Conservation (phyloP, 2,888 invertebrate genomes). For the Athalia rosae region DNA sequence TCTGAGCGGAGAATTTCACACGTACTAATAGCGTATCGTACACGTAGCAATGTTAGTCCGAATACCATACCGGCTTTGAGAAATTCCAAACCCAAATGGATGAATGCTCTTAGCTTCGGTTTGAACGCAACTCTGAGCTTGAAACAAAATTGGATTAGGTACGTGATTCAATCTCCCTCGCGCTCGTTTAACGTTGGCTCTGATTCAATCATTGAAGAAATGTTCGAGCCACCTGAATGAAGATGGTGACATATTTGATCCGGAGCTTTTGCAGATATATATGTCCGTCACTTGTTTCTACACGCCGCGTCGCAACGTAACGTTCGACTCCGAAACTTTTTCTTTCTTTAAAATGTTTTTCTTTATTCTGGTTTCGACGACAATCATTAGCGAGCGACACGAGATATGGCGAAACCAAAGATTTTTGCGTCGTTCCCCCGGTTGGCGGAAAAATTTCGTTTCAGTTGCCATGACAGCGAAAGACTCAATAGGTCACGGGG, state of each 20-base stretch:
- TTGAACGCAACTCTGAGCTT: slow-evolving; percentile 11
- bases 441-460: too few species aligned
- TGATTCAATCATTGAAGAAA: slow-evolving; percentile 34
- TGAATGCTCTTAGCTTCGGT: slow-evolving; percentile 18
- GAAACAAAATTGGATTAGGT: slow-evolving; percentile 12
- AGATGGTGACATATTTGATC: slow-evolving; percentile 4
- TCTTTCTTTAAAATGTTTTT: too few species aligned
- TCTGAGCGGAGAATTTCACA: too few species aligned
- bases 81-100: background rate
- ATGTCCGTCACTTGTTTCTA: too few species aligned
- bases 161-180: slow-evolving; percentile 22
- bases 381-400: too few species aligned
- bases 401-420: too few species aligned
- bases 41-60: too few species aligned
- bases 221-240: slow-evolving; percentile 5
- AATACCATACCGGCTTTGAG: background rate
- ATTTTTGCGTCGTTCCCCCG: too few species aligned
- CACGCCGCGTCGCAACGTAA: background rate
- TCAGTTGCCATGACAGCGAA: too few species aligned
- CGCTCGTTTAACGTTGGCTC: slow-evolving; percentile 30
- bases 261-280: background rate
- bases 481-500: too few species aligned
- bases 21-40: too few species aligned
- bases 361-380: too few species aligned
- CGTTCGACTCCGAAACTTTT: background rate